Evolutionary conservation across 2,113 vertebrate genomes (phyloP).

Genomic region (Ariopsis seemanni): DNA sequence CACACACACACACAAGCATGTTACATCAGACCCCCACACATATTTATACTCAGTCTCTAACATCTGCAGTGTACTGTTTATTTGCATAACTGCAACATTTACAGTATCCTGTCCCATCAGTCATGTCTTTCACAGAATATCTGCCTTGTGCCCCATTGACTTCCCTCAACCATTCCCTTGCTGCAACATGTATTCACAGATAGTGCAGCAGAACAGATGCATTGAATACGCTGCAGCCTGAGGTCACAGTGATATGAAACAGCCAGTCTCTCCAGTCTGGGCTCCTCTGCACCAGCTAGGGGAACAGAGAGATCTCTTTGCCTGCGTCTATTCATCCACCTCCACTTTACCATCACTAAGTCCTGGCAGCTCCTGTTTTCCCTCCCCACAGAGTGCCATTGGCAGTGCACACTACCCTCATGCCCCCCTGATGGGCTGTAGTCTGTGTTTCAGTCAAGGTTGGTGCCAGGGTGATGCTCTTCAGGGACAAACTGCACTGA

Average conservation of each 20-base stretch:
- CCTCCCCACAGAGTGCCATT: slow-evolving; percentile 42
- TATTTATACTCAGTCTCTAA: not conserved
- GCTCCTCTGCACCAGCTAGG: slow-evolving; percentile 18
- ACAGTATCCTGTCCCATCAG: slow-evolving; percentile 13
- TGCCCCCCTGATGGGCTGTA: slow-evolving; percentile 34
- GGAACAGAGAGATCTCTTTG: slow-evolving; percentile 39
- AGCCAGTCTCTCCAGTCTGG: slow-evolving; percentile 24
- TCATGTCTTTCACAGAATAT: slow-evolving; percentile 18
- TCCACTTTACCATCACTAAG: slow-evolving; percentile 27
- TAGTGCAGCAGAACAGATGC: slow-evolving; percentile 45
- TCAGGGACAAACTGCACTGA: not conserved
- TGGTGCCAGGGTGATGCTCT: slow-evolving; percentile 17
- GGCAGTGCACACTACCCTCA: slow-evolving; percentile 23
- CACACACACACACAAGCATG: not conserved
- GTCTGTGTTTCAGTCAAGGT: slow-evolving; percentile 20
- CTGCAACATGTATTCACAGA: slow-evolving; percentile 41
- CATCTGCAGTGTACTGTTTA: slow-evolving; percentile 2
- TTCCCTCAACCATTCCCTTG: slow-evolving; percentile 29
- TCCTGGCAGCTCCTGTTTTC: slow-evolving; percentile 35
- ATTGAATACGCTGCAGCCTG: slow-evolving; percentile 53
- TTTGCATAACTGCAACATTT: slow-evolving; percentile 25
- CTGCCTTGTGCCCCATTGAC: slow-evolving; percentile 33
- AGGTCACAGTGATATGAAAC: slow-evolving; percentile 51
- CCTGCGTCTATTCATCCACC: slow-evolving; percentile 43
- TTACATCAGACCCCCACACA: not conserved